Percentiles rank a stretch among this genome's conserved stretches.
phyloP scores from a whole-genome alignment of 2,113 vertebrate species.

The Isurus oxyrinchus region DNA sequence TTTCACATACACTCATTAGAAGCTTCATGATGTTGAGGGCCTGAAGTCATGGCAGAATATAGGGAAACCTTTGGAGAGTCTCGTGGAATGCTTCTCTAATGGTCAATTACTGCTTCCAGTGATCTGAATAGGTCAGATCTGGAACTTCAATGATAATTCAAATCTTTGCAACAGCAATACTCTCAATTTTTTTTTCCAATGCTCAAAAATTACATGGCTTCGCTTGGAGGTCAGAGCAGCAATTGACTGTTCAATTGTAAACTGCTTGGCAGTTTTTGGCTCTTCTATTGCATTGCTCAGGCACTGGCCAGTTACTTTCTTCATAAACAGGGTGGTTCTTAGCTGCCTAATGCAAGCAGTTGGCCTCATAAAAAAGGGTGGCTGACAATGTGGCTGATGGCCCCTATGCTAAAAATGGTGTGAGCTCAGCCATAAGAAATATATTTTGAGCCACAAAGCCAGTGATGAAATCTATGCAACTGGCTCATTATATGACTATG shows the following conservation, averaged over 20 bases:
- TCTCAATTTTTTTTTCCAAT: background rate
- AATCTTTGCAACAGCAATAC: background rate
- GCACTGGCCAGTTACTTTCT: background rate
- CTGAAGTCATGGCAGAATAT: background rate
- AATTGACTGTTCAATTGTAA: conserved; percentile 8
- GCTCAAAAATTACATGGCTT: background rate
- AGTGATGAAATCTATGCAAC: background rate
- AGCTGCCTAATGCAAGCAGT: background rate
- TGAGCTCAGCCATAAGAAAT: background rate
- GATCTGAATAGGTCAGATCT: background rate
- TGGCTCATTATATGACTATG: background rate
- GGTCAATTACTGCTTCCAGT: background rate
- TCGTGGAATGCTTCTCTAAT: background rate
- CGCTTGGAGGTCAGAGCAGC: background rate
- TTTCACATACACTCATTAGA: background rate
- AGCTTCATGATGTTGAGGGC: background rate
- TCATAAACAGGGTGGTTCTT: background rate
- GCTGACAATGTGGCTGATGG: background rate
- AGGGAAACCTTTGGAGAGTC: too few relatives aligned
- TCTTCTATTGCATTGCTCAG: background rate
- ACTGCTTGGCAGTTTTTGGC: background rate
- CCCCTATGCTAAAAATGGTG: background rate
- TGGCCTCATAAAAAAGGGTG: background rate
- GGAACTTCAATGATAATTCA: background rate
- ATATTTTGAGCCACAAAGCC: background rate